A percentile compares a stretch with the other conserved stretches of the same genome.
Conservation (phyloP, 2,797 vertebrate species). For the Chelonia mydas region DNA sequence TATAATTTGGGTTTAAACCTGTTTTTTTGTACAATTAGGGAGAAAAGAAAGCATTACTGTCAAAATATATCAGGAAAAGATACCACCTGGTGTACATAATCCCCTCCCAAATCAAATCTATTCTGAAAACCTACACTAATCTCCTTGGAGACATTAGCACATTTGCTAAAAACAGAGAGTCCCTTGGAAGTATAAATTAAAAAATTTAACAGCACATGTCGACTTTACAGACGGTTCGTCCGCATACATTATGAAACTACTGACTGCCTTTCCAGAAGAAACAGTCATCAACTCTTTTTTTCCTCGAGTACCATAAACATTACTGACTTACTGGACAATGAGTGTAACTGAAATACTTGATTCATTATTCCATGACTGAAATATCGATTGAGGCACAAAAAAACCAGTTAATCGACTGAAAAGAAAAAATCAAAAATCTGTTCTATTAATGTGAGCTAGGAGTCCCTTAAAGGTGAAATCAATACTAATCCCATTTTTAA, state of each 20-base stretch:
- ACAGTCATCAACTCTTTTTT: slow-evolving; percentile 35
- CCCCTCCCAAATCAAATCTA: slow-evolving; percentile 13
- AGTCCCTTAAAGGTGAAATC: neutral
- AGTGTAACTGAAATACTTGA: slow-evolving; percentile 51
- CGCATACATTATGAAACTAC: slow-evolving; percentile 1
- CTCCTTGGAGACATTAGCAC: slow-evolving; percentile 42
- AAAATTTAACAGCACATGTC: slow-evolving; percentile 30
- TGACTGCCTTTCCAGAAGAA: slow-evolving; percentile 18
- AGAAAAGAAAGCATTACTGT: neutral
- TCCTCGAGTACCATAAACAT: slow-evolving; percentile 39
- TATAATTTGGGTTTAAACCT: neutral
- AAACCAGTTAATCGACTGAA: slow-evolving; percentile 36
- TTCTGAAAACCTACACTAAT: slow-evolving; percentile 15
- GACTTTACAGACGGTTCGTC: slow-evolving; percentile 22
- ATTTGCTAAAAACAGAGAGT: slow-evolving; percentile 22
- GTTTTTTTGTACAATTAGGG: neutral
- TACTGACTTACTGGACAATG: slow-evolving; percentile 60
- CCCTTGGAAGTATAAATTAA: slow-evolving; percentile 50
- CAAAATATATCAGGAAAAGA: slow-evolving; percentile 16
- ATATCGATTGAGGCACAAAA: slow-evolving; percentile 18
- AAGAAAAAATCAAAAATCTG: neutral
- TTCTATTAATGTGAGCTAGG: neutral
- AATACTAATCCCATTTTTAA: neutral
- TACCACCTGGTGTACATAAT: neutral
- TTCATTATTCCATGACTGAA: slow-evolving; percentile 50